Evolutionary conservation across 2,888 invertebrate species (phyloP).

Genomic region (Temnothorax rugatulus): DNA sequence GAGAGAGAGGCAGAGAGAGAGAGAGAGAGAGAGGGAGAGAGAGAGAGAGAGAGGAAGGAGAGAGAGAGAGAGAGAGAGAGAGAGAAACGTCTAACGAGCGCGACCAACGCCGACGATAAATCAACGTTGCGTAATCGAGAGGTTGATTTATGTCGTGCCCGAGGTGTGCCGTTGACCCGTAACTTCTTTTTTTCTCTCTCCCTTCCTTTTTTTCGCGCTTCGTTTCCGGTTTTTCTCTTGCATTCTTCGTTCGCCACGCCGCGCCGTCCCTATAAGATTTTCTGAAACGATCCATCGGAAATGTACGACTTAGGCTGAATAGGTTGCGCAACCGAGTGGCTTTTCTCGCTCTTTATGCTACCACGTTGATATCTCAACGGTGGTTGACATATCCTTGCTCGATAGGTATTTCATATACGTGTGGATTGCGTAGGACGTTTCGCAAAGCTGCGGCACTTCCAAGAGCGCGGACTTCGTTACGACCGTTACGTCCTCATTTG

Average conservation of each 20-base stretch:
- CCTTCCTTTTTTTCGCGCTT: neutral
- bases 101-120: conserved; percentile 63
- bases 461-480: neutral
- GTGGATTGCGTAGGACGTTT: conserved; percentile 23
- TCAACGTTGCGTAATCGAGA: conserved; percentile 63
- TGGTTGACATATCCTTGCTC: conserved; percentile 28
- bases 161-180: conserved; percentile 67
- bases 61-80: conserved; percentile 4
- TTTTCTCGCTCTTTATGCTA: conserved; percentile 22
- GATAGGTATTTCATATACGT: conserved; percentile 15
- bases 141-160: conserved; percentile 63
- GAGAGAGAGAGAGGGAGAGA: conserved; percentile 14
- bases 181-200: conserved; percentile 36
- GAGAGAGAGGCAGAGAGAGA: conserved; percentile 1
- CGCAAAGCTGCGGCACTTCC: neutral
- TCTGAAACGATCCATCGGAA: neutral
- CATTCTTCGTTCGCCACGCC: neutral
- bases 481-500: neutral
- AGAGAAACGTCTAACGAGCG: conserved; percentile 53
- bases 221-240: neutral
- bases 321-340: neutral
- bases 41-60: conserved; percentile 18
- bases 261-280: neutral
- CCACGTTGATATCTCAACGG: conserved; percentile 17
- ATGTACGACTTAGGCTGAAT: neutral